phyloP scores from a whole-genome alignment of 37 sponge, comb jelly and placozoan species.

The Cliona cf. orientalis region DNA sequence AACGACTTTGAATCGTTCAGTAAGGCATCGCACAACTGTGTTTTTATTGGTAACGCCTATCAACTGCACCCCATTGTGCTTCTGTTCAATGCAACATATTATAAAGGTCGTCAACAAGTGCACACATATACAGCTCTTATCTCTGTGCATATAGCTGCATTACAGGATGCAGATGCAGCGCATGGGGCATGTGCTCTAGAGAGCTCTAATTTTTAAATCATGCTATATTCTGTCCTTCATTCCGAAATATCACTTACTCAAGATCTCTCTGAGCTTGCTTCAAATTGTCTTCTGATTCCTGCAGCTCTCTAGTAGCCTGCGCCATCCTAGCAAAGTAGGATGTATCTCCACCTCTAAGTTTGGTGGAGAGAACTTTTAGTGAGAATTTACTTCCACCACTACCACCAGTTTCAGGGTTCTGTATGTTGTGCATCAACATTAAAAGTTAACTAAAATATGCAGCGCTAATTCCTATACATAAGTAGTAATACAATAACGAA shows the following conservation, averaged over 20 bases:
- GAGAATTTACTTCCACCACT: slow-evolving; percentile 53
- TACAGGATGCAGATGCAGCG: no score
- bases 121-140: no score
- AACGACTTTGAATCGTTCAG: background rate
- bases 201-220: no score
- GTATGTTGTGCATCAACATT: no score
- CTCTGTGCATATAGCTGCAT: no score
- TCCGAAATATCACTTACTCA: slow-evolving; percentile 40
- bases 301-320: slow-evolving; percentile 44
- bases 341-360: slow-evolving; percentile 54
- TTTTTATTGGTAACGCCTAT: no score
- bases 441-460: no score
- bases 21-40: background rate
- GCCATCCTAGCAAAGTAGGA: slow-evolving; percentile 47
- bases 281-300: slow-evolving; percentile 56
- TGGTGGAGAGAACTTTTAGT: slow-evolving; percentile 26
- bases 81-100: background rate
- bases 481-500: no score
- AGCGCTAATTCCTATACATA: no score
- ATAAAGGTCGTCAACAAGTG: background rate
- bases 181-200: no score
- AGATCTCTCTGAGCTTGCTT: slow-evolving; percentile 48
- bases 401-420: slow-evolving; percentile 50
- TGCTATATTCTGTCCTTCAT: no score
- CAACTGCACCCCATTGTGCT: no score